phyloP scores from a whole-genome alignment of 2,797 vertebrate genomes.

The Lemur catta region DNA sequence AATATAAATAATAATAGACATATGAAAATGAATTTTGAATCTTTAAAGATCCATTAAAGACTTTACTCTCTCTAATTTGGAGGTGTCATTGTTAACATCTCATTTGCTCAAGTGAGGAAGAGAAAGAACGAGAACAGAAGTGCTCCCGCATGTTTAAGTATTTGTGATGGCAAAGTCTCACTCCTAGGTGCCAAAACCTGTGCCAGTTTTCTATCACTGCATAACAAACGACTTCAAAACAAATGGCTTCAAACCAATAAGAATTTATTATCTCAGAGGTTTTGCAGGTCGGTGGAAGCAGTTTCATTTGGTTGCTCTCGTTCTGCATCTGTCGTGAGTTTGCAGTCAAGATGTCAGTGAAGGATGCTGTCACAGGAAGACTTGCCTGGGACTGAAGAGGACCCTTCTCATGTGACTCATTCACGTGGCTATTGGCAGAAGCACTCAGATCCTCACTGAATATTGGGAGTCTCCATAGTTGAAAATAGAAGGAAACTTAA shows the following conservation, averaged over 20 bases:
- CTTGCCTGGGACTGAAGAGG: not conserved
- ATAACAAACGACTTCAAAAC: not conserved
- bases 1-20: slow-evolving; percentile 18
- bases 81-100: not conserved
- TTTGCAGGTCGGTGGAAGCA: not conserved
- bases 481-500: not conserved
- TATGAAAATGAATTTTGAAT: not conserved
- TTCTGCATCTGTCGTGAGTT: not conserved
- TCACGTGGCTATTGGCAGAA: not conserved
- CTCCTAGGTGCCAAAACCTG: not conserved
- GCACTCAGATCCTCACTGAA: not conserved
- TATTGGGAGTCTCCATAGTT: not conserved
- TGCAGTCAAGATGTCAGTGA: not conserved
- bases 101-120: not conserved
- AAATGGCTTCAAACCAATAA: not conserved
- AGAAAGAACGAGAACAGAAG: not conserved
- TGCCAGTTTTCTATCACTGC: not conserved
- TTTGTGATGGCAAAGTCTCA: not conserved
- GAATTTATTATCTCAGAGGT: not conserved
- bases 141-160: not conserved
- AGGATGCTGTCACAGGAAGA: not conserved
- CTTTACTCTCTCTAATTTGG: not conserved
- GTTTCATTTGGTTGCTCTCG: not conserved
- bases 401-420: not conserved
- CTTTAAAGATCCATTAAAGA: not conserved